Base-by-base conservation (phyloP, 64 coral and sea anemone genomes). In the Actinia tenebrosa region DNA sequence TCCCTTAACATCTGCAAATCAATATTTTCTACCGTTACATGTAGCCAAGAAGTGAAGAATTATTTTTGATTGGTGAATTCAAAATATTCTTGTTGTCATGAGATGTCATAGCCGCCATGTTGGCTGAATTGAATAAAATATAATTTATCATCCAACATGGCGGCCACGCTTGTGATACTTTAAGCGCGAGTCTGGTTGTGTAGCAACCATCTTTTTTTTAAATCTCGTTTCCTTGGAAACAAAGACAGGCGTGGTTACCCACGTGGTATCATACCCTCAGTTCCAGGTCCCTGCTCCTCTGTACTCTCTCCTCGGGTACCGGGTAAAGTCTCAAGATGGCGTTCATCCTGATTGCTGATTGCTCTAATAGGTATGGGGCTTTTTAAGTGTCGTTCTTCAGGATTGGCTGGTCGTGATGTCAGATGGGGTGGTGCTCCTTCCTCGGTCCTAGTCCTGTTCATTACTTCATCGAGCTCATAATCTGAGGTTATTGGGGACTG, bases 401-500 rank as follows among this genome's bases (percentile, higher is more conserved):
- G 56, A 60, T 77, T 71, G 77, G 45, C 83, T 46, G 69, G 82
- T 71, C 45, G 80, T 11, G 64, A n/a, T 19, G 63, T 79, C 23
- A 84, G 71, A 10, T 45, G 5, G 1, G 71, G 42, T 78, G 71
- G 42, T 78, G 89, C 53, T 18, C 22, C 44, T 3, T 86, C 83
- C 26, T 86, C 68, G 47, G 45, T 53, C 19, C 71, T 20, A 77
- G 43, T 43, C 66, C 45, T 68, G 1, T 17, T 56, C 46, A 75
- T 84, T 18, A 90, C 83, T n/a, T 25, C 30, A 55, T 58, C 75
- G 9, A 90, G 58, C 50, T 90, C 89, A 3, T 54, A 16, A 22
- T 90, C 89, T 27, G 89, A 90, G 53, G 60, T 78, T 1, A 77
- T 84, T n/a, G 89, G 89, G 10, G 89, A 90, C 68, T 79, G 89